Base-by-base conservation (phyloP, 2,113 vertebrate species). In the Verasper variegatus region DNA sequence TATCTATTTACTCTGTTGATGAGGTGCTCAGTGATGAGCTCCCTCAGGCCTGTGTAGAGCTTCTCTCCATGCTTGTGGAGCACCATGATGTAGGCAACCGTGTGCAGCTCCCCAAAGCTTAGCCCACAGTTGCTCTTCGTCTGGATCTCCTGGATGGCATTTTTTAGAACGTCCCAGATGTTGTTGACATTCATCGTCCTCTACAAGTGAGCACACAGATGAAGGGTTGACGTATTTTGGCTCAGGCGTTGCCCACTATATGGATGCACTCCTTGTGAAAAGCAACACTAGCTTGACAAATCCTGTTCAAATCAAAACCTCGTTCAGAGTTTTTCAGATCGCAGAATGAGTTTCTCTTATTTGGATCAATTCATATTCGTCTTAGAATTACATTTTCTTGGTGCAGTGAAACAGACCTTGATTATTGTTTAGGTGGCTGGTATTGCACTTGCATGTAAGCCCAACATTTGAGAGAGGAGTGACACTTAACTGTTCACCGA, bases 181-280 rank as follows among this genome's bases (percentile, higher is more conserved):
- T 96, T 99, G 91, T 98, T 97, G 69, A 98, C 97, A 89, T 98
- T 98, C 97, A 98, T 98, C 84, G 97, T 97, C 97, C 98, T 98
- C 98, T 99, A 59, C 6, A 2, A 8, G 62, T 12, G 65, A 54
- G 31, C 4, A 76, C 5, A 68, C 42, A 15, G 5, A 77, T 13
- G 0, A 49, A 42, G 60, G 14, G n/a, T n/a, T n/a, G n/a, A n/a
- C n/a, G 2, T 12, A 42, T 42, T 42, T 42, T 42, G 40, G 11
- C 24, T 24, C 24, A 24, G 24, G 24, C 24, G 24, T 24, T 24
- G 24, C 24, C 24, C 24, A 24, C 24, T 24, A 24, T 24, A 24
- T 24, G 24, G 24, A 2, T 24, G 24, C 24, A 24, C 2, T 24
- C 24, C 24, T 24, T 24, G 24, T 24, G 24, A 24, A 24, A 24